Conservation (phyloP, 2,888 invertebrate species). For the Lacanobia wlatinum region DNA sequence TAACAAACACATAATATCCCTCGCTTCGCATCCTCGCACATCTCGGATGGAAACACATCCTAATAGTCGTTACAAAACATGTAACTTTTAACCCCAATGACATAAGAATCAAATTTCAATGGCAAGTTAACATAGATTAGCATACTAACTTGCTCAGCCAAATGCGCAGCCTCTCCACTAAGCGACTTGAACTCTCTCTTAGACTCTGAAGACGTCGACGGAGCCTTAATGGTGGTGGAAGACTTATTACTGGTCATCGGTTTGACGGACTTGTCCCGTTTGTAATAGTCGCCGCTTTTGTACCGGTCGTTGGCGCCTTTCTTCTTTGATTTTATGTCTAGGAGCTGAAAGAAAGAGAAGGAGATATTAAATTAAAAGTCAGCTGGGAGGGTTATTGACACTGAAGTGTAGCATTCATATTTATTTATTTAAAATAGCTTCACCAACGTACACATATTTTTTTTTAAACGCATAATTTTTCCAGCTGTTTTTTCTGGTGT, state of each 20-base stretch:
- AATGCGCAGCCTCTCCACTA: conserved; percentile 73
- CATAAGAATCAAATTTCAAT: conserved; percentile 11
- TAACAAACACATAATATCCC: too few species aligned
- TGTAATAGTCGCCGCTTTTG: conserved; percentile 70
- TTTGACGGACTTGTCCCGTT: conserved; percentile 73
- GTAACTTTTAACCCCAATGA: background rate
- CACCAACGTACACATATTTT: too few species aligned
- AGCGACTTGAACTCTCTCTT: conserved; percentile 67
- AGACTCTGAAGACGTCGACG: conserved; percentile 66
- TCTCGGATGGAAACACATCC: too few species aligned
- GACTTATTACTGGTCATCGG: conserved; percentile 73
- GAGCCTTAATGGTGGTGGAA: conserved; percentile 74
- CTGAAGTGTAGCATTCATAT: too few species aligned
- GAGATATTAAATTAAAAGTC: background rate
- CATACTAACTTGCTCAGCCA: conserved; percentile 80
- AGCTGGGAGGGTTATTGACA: too few species aligned
- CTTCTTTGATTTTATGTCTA: conserved; percentile 74
- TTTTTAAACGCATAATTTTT: too few species aligned
- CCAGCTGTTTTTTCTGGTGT: too few species aligned
- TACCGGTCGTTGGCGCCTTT: conserved; percentile 64
- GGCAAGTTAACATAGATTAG: background rate
- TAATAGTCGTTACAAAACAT: too few species aligned
- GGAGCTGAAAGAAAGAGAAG: conserved; percentile 50
- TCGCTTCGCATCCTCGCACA: too few species aligned
- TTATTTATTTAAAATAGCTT: background rate